These are phyloP conservation scores for Syngnathus floridae DNA, from an alignment of 2,113 vertebrate species.

Conservation along the genomic window DNA sequence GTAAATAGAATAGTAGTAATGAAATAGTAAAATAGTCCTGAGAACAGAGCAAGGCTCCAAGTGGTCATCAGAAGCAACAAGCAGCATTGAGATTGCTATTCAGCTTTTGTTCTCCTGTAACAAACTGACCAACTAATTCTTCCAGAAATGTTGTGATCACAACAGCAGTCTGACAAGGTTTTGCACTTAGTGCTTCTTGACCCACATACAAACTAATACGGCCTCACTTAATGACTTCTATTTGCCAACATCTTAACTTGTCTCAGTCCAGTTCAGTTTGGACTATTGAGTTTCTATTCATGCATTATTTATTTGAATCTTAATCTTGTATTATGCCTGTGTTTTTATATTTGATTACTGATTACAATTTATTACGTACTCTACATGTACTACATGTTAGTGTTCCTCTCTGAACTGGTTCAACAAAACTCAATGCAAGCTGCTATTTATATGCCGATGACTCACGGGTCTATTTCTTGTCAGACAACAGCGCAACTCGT, in stretches of 20 bases:
- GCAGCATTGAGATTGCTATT: background rate
- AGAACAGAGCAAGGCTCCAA: no score
- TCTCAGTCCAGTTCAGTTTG: background rate
- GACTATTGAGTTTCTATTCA: background rate
- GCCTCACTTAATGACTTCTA: slow-evolving; percentile 54
- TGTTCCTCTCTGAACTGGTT: background rate
- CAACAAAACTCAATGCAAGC: background rate
- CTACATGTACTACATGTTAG: background rate
- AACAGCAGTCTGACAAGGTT: slow-evolving; percentile 60
- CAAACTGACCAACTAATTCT: slow-evolving; percentile 45
- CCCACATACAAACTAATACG: slow-evolving; percentile 63
- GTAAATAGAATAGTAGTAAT: no score
- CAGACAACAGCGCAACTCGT: background rate
- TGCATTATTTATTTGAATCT: background rate
- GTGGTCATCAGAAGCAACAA: background rate
- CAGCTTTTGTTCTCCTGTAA: slow-evolving; percentile 19
- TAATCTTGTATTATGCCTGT: background rate
- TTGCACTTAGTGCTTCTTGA: slow-evolving; percentile 55
- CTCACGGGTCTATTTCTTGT: background rate
- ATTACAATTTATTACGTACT: background rate
- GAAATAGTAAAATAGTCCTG: no score
- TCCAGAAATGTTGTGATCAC: slow-evolving; percentile 23
- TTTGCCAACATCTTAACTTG: slow-evolving; percentile 53
- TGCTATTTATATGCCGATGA: background rate
- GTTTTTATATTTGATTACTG: background rate